phyloP scores from a whole-genome alignment of 2,113 vertebrate genomes.

The Corythaixoides concolor region DNA sequence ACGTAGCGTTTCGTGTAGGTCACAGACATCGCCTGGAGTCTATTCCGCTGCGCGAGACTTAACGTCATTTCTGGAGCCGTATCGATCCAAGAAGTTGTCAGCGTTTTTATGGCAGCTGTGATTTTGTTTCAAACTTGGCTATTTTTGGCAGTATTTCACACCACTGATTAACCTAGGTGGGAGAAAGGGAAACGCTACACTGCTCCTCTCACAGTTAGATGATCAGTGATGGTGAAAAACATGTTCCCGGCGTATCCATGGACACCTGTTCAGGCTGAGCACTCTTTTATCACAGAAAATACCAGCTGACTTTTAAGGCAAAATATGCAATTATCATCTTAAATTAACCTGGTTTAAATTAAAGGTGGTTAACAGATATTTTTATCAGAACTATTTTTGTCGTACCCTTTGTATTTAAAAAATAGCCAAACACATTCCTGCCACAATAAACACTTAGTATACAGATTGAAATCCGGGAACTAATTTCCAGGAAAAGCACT shows the following conservation, averaged over 20 bases:
- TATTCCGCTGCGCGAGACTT: neutral
- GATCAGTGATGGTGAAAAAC: neutral
- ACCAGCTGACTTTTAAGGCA: neutral
- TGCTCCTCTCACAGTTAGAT: neutral
- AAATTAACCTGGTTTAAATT: neutral
- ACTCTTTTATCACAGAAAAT: neutral
- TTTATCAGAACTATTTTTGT: neutral
- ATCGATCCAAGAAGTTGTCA: neutral
- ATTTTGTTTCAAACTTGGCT: neutral
- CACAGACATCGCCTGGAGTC: neutral
- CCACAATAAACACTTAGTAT: neutral
- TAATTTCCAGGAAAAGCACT: neutral
- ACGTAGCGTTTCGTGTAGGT: neutral
- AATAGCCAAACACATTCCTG: neutral
- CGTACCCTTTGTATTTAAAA: neutral
- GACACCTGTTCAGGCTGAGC: neutral
- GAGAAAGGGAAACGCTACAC: neutral
- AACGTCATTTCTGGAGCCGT: neutral
- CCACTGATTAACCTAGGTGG: neutral
- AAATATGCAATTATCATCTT: neutral
- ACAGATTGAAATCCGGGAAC: neutral
- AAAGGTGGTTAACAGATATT: neutral
- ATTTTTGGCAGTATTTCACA: conserved; percentile 3
- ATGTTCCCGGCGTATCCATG: neutral
- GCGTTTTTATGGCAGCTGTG: neutral